These are phyloP conservation scores for Rhinoderma darwinii DNA, from an alignment of 2,113 vertebrate species.

Conservation along the genomic window DNA sequence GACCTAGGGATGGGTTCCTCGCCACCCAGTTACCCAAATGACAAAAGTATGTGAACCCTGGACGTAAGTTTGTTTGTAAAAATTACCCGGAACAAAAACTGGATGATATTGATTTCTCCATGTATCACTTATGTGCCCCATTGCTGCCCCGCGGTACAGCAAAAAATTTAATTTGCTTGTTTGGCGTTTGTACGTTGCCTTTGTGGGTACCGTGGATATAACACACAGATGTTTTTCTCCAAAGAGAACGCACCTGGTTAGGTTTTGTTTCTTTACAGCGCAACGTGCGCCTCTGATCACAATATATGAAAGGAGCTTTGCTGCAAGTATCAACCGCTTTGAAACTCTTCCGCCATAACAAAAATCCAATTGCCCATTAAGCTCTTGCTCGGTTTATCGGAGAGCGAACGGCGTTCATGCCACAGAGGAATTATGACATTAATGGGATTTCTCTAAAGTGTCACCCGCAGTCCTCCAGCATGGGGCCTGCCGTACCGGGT, in stretches of 20 bases:
- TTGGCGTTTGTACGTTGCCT: background rate
- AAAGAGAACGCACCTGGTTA: background rate
- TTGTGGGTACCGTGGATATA: background rate
- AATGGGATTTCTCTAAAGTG: background rate
- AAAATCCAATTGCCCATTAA: slow-evolving; percentile 7
- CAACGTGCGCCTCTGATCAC: background rate
- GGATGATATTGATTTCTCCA: background rate
- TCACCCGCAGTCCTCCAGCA: background rate
- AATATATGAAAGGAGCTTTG: slow-evolving; percentile 7
- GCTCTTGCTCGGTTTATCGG: background rate
- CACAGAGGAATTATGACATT: background rate
- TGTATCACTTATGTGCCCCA: background rate
- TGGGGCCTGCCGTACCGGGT: background rate
- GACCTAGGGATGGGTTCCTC: no score
- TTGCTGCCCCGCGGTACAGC: background rate
- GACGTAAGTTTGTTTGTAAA: background rate
- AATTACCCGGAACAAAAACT: background rate
- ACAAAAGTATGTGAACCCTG: background rate
- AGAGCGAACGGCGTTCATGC: background rate
- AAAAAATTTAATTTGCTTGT: background rate
- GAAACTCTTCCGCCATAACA: background rate
- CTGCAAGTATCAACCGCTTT: background rate
- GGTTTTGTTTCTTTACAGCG: background rate
- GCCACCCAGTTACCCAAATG: no score
- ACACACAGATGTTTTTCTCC: background rate